Evolutionary conservation across 2,797 vertebrate species (phyloP), one percentile per base, ranked within the genome.

Genomic region (Pachyuromys duprasi): DNA sequence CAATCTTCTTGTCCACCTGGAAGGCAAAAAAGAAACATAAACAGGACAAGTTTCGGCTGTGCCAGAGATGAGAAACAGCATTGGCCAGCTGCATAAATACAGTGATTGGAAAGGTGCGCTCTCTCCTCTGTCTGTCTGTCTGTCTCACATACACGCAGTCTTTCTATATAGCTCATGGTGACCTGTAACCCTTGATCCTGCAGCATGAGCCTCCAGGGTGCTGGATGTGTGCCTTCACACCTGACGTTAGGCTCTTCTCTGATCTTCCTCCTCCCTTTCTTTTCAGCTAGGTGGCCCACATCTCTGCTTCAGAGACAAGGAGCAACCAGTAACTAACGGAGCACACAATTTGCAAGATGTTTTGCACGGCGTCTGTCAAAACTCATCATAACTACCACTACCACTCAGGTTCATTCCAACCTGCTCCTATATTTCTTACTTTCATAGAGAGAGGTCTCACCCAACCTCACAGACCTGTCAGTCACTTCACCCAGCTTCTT

Each of bases 1-100:
- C 98, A 84, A 99, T 99, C 98, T 99, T 99, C 98, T 99, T 99
- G 98, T 99, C 99, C 98, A 99, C 98, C 99, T 99, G 84, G 39
- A 88, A 95, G 36, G 87, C 86, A 86, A 86, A 86, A 86, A 96
- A 53, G 20, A 53, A 26, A 76, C 15, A 96, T 82, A 93, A 97
- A 90, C 33, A 75, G 84, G 75, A 79, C 69, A 90, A n/a, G 65
- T 83, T 31, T 45, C 93, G 75, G 45, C 5, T 94, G 12, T 20
- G 72, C 80, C 39, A 90, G 36, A 97, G 33, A 82, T 70, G 31
- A 95, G 70, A 93, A 89, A 90, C 8, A 82, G 80, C 33, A 72
- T 31, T 67, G 75, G 87, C 36, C 13, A 72, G 20, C 33, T 88
- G 14, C 17, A 8, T 12, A 55, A 57, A 84, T 39, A 60, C 42